Percentiles rank a stretch among this genome's conserved stretches.
phyloP scores from a whole-genome alignment of 2,888 invertebrate genomes.

The Thymelicus sylvestris region DNA sequence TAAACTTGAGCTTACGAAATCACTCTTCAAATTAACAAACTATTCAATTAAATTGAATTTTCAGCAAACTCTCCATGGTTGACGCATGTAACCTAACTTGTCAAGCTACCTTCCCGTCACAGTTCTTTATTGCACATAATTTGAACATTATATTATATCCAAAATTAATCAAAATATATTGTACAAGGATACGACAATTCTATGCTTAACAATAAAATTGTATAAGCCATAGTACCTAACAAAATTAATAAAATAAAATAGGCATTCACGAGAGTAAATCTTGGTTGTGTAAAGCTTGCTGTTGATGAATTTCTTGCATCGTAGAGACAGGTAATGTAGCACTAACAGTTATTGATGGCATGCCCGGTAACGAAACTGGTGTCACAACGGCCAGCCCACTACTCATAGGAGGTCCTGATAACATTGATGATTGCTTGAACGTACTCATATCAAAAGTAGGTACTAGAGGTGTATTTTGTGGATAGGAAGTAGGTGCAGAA shows the following conservation, averaged over 20 bases:
- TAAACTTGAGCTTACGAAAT: slow-evolving; percentile 2
- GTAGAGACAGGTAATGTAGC: slow-evolving; percentile 87
- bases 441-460: slow-evolving; percentile 78
- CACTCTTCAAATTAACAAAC: neutral
- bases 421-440: slow-evolving; percentile 60
- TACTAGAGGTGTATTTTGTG: slow-evolving; percentile 58
- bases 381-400: slow-evolving; percentile 84
- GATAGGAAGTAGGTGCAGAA: slow-evolving; percentile 47
- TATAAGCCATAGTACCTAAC: slow-evolving; percentile 43
- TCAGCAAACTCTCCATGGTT: slow-evolving; percentile 3
- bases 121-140: slow-evolving; percentile 31
- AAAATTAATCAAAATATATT: slow-evolving; percentile 55
- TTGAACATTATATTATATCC: slow-evolving; percentile 19
- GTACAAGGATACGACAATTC: slow-evolving; percentile 50
- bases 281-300: slow-evolving; percentile 72
- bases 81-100: neutral
- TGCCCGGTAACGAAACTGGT: slow-evolving; percentile 89
- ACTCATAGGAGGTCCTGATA: slow-evolving; percentile 66
- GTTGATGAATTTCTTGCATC: slow-evolving; percentile 82
- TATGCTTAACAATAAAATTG: slow-evolving; percentile 51
- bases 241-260: slow-evolving; percentile 33
- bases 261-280: slow-evolving; percentile 72
- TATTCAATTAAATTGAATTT: slow-evolving; percentile 7
- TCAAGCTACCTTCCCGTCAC: slow-evolving; percentile 26
- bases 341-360: slow-evolving; percentile 92